These are phyloP conservation scores for Pelagia noctiluca DNA, from an alignment of 30 jellyfish, hydroid and myxozoan genomes.

Conservation along the genomic window DNA sequence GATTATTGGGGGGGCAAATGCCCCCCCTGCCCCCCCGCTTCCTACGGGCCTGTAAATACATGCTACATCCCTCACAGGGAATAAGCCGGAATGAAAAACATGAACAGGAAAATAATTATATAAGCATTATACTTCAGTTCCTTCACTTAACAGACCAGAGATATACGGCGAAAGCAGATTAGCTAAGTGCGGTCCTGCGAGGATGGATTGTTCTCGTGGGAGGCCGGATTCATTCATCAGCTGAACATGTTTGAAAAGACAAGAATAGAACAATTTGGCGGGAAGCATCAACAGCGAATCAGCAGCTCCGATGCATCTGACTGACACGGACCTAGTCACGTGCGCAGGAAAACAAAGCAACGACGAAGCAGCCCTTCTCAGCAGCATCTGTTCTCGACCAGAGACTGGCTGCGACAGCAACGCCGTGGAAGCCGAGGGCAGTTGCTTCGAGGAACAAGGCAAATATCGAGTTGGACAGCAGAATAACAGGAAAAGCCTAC, in stretches of 20 bases:
- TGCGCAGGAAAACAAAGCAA: background rate
- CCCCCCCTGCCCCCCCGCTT: too few relatives aligned
- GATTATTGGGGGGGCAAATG: too few relatives aligned
- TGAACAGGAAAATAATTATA: too few relatives aligned
- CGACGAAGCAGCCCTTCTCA: background rate
- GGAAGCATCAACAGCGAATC: slow-evolving; percentile 19
- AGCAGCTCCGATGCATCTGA: background rate
- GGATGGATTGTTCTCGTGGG: too few relatives aligned
- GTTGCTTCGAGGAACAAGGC: background rate
- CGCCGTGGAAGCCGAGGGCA: background rate
- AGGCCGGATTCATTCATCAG: too few relatives aligned
- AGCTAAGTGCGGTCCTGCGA: too few relatives aligned
- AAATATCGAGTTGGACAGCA: background rate
- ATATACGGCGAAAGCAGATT: too few relatives aligned
- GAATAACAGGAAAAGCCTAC: background rate
- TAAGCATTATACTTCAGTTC: too few relatives aligned
- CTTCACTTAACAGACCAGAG: too few relatives aligned
- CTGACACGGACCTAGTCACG: slow-evolving; percentile 12
- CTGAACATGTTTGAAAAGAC: background rate
- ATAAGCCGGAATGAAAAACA: too few relatives aligned
- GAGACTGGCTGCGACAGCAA: background rate
- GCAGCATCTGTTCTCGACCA: slow-evolving; percentile 17
- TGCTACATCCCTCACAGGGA: too few relatives aligned
- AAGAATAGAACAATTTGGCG: background rate
- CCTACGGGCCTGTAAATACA: too few relatives aligned